These are phyloP conservation scores for Agrochola lychnidis DNA, from an alignment of 2,888 invertebrate species.

Conservation along the genomic window DNA sequence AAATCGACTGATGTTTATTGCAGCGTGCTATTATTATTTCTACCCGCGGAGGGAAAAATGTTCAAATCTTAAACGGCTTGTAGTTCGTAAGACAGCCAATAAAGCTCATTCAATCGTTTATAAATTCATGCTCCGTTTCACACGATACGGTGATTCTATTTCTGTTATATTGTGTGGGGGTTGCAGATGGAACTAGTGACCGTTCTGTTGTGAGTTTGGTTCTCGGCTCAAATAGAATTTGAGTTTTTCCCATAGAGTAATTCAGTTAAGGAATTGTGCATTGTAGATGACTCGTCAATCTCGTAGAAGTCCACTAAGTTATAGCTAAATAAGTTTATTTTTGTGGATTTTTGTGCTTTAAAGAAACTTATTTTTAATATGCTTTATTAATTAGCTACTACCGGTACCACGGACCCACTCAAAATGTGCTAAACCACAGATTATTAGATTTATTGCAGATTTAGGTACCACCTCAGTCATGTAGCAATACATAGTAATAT, in stretches of 20 bases:
- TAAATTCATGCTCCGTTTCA: slow-evolving; percentile 36
- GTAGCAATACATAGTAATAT: background rate
- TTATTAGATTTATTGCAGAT: background rate
- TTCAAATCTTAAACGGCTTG: slow-evolving; percentile 34
- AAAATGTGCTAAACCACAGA: no score
- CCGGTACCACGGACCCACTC: no score
- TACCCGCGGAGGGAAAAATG: slow-evolving; percentile 15
- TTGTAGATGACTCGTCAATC: background rate
- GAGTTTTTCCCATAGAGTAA: background rate
- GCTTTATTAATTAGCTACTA: no score
- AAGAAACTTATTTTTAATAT: no score
- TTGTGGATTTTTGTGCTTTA: no score
- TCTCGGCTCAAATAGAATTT: background rate
- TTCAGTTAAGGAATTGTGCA: background rate
- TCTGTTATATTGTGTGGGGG: slow-evolving; percentile 15
- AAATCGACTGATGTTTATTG: slow-evolving; percentile 57
- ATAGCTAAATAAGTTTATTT: no score
- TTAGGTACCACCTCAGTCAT: background rate
- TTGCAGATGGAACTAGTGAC: background rate
- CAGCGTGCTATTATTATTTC: slow-evolving; percentile 36
- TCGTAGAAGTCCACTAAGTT: no score
- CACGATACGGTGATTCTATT: slow-evolving; percentile 14
- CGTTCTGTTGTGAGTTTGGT: background rate
- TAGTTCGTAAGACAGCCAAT: slow-evolving; percentile 47
- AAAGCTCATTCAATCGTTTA: slow-evolving; percentile 51